Conservation (phyloP, 2,888 invertebrate species). For the Plusia festucae region DNA sequence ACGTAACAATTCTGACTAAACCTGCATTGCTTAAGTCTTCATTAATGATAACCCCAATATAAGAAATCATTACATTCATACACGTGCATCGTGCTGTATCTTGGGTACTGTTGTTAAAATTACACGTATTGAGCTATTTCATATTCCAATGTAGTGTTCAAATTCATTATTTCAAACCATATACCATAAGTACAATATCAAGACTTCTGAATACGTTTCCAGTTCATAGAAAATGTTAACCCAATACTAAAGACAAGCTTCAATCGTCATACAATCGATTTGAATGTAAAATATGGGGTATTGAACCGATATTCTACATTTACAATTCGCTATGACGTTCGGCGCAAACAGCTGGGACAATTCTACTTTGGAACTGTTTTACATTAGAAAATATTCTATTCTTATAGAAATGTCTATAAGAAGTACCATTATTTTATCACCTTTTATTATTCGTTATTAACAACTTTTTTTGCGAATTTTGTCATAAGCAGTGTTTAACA, state of each 20-base stretch:
- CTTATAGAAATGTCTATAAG: not conserved
- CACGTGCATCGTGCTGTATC: constrained; percentile 69
- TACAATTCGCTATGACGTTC: constrained; percentile 61
- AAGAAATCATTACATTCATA: constrained; percentile 39
- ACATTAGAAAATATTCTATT: constrained; percentile 28
- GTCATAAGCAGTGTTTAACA: not conserved
- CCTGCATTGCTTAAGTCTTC: constrained; percentile 67
- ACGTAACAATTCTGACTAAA: constrained; percentile 73
- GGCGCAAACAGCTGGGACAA: constrained; percentile 57
- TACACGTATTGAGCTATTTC: not conserved
- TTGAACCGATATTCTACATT: constrained; percentile 67
- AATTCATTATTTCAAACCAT: not conserved
- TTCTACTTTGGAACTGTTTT: constrained; percentile 34
- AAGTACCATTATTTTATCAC: constrained; percentile 7
- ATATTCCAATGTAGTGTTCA: not conserved
- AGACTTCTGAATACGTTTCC: constrained; percentile 20
- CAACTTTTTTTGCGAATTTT: not conserved
- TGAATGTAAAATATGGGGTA: constrained; percentile 67
- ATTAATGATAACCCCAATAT: constrained; percentile 64
- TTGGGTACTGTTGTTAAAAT: constrained; percentile 23
- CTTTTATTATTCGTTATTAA: not conserved
- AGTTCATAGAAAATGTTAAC: constrained; percentile 44
- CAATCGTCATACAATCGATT: constrained; percentile 60
- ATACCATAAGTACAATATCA: constrained; percentile 9
- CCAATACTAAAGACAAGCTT: constrained; percentile 41